These are phyloP conservation scores for Helogale parvula DNA, from an alignment of 2,113 vertebrate species.

Conservation along the genomic window DNA sequence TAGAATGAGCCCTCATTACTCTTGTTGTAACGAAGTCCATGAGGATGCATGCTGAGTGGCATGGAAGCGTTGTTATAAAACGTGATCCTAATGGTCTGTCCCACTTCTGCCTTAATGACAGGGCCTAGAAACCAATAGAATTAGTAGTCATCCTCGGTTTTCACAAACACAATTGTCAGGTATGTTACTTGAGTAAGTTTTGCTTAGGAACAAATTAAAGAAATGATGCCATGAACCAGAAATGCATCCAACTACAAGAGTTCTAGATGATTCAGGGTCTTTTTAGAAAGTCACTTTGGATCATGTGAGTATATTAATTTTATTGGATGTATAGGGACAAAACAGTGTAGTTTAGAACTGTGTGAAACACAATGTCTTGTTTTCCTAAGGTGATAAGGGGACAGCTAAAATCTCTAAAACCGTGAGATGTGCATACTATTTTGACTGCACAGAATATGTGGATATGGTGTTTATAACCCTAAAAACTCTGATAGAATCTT, in stretches of 20 bases:
- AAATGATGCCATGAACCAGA: not conserved
- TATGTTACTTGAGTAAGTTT: not conserved
- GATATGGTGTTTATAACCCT: not conserved
- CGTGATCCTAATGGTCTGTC: conserved; percentile 89
- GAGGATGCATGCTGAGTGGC: conserved; percentile 91
- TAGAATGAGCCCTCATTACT: conserved; percentile 88
- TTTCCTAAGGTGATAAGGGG: not conserved
- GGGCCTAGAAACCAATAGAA: conserved; percentile 86
- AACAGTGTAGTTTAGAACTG: not conserved
- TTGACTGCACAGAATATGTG: not conserved
- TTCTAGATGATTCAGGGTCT: not conserved
- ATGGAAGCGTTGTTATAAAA: conserved; percentile 92
- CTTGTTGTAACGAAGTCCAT: conserved; percentile 89
- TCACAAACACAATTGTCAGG: not conserved
- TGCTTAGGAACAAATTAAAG: not conserved
- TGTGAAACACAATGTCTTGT: not conserved
- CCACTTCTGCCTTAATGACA: conserved; percentile 91
- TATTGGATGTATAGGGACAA: not conserved
- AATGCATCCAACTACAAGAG: not conserved
- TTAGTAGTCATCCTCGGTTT: not conserved
- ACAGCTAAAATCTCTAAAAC: not conserved
- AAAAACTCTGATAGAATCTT: conserved; percentile 66
- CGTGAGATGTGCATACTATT: not conserved
- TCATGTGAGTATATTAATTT: not conserved
- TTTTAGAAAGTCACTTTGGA: not conserved